Conservation (phyloP, 2,797 vertebrate species). For the Sandelia bainsii region DNA sequence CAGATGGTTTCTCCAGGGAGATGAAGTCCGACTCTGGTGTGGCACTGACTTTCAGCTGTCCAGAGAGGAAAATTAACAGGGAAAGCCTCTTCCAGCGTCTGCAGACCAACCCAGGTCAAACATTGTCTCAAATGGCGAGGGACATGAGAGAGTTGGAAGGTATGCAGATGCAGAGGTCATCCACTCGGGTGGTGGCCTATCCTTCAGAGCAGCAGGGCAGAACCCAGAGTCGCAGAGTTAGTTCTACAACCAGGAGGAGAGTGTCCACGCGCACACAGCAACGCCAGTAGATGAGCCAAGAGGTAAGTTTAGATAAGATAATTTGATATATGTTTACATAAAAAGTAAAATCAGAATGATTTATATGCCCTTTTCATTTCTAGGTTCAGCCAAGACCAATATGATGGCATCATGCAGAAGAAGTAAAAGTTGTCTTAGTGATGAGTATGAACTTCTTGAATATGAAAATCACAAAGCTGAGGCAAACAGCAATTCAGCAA, state of each 20-base stretch:
- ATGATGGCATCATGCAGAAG: conserved; percentile 54
- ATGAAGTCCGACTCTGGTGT: conserved; percentile 92
- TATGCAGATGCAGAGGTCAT: conserved; percentile 79
- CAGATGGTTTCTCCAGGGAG: conserved; percentile 95
- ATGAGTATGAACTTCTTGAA: conserved; percentile 69
- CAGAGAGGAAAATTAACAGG: conserved; percentile 86
- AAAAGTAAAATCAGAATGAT: conserved; percentile 6
- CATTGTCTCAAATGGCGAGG: conserved; percentile 90
- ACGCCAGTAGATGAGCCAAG: conserved; percentile 74
- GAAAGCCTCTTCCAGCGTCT: conserved; percentile 95
- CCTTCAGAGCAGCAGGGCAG: conserved; percentile 82
- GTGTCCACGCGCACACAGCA: conserved; percentile 65
- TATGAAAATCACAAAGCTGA: conserved; percentile 59
- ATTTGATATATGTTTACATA: conserved; percentile 20
- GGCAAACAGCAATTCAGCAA: conserved; percentile 60
- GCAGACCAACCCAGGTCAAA: conserved; percentile 88
- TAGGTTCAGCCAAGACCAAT: conserved; percentile 60
- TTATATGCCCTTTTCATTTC: conserved; percentile 42
- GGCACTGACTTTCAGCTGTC: conserved; percentile 92
- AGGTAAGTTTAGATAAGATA: conserved; percentile 53
- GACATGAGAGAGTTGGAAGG: conserved; percentile 88
- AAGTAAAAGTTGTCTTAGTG: conserved; percentile 57
- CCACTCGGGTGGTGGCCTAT: conserved; percentile 86
- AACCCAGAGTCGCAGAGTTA: conserved; percentile 76
- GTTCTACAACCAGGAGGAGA: conserved; percentile 78